Evolutionary conservation across 2,113 vertebrate species (phyloP).

Genomic region (Neogobius melanostomus): DNA sequence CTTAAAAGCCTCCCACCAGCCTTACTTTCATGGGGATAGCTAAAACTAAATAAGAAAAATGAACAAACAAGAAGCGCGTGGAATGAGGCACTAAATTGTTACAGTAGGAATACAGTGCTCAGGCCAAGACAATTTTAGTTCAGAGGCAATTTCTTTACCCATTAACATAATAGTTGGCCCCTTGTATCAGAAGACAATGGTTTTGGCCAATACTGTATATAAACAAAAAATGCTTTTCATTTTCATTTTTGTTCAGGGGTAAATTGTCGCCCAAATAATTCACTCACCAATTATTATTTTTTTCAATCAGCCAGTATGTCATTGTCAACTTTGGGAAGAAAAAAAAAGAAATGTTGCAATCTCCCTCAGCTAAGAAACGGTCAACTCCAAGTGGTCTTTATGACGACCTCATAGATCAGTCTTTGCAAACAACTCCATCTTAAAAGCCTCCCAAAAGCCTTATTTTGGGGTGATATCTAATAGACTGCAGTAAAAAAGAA

Average conservation of each 20-base stretch:
- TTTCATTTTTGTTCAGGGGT: no score
- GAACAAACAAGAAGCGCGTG: neutral
- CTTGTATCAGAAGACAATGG: no score
- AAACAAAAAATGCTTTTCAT: no score
- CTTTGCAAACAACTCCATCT: constrained; percentile 23
- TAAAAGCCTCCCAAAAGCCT: constrained; percentile 13
- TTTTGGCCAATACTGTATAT: no score
- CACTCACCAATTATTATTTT: constrained; percentile 43
- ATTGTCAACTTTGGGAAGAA: constrained; percentile 50
- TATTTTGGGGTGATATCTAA: constrained; percentile 11
- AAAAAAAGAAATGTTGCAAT: no score
- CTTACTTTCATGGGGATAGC: constrained; percentile 1
- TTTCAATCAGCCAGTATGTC: constrained; percentile 64
- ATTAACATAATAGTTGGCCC: no score
- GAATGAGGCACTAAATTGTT: neutral
- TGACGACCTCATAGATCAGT: constrained; percentile 4
- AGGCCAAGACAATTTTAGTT: neutral
- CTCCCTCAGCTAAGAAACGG: no score
- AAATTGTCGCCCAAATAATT: no score
- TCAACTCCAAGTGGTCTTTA: no score
- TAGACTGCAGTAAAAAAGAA: neutral
- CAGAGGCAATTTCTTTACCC: no score
- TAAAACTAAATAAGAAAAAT: constrained; percentile 1
- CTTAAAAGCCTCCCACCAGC: constrained; percentile 15
- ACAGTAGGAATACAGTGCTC: neutral